These are phyloP conservation scores for Leptatherina wallacei DNA, from an alignment of 2,797 vertebrate species.

Conservation along the genomic window DNA sequence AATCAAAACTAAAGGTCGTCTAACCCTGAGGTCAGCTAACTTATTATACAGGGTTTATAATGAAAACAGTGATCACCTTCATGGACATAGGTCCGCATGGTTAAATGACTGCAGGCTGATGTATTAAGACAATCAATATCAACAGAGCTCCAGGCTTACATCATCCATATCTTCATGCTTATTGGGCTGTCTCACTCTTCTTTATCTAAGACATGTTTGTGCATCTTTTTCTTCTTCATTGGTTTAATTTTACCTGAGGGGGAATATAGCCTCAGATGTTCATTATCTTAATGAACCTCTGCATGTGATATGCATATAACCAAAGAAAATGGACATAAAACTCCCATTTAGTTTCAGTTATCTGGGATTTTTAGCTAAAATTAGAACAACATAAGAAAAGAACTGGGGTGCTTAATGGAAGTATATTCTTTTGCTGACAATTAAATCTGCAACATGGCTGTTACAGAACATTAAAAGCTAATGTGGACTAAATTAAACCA, in stretches of 20 bases:
- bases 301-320: constrained; percentile 9
- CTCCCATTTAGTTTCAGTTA: not conserved
- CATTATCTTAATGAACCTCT: constrained; percentile 5
- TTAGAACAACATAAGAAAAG: not conserved
- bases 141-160: not conserved
- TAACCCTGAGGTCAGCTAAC: not conserved
- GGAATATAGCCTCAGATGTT: not conserved
- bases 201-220: not conserved
- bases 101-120: not conserved
- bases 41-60: not conserved
- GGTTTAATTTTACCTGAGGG: not conserved
- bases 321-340: not conserved
- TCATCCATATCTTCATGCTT: not conserved
- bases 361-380: not conserved
- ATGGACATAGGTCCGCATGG: not conserved
- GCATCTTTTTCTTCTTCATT: not conserved
- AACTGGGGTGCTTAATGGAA: not conserved
- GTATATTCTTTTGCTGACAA: not conserved
- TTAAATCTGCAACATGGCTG: not conserved
- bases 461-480: not conserved
- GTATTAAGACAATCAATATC: not conserved
- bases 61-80: not conserved
- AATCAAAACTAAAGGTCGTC: not conserved
- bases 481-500: too few species aligned
- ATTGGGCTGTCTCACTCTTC: not conserved